Percentiles rank a stretch among this genome's conserved stretches.
Conservation (phyloP, 2,888 invertebrate species). For the Alentia gelatinosa region DNA sequence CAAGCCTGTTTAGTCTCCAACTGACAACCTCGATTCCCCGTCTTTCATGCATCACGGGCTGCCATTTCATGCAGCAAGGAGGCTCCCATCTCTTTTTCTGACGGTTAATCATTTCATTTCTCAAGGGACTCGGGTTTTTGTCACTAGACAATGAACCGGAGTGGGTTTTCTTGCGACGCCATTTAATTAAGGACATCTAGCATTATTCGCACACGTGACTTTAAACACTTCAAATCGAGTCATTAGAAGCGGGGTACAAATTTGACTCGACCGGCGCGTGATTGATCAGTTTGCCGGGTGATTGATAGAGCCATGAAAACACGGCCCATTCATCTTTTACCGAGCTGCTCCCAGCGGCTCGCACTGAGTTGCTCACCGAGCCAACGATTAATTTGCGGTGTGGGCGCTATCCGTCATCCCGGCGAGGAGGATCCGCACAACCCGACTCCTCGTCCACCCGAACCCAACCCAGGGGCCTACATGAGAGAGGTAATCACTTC, state of each 20-base stretch:
- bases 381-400: slow-evolving; percentile 20
- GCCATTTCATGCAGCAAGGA: not conserved
- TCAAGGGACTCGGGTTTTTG: not conserved
- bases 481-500: not conserved
- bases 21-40: not conserved
- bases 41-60: not conserved
- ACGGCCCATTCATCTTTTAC: not conserved
- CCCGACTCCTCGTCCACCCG: not conserved
- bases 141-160: too few relatives aligned
- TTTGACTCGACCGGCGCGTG: slow-evolving; percentile 1
- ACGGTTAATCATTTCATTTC: not conserved
- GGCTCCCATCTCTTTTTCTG: not conserved
- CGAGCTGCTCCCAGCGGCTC: slow-evolving; percentile 5
- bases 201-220: not conserved
- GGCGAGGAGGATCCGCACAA: not conserved
- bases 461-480: not conserved
- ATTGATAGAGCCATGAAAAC: slow-evolving; percentile 41
- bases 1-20: not conserved
- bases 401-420: not conserved
- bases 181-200: not conserved
- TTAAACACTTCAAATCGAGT: slow-evolving; percentile 9
- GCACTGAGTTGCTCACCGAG: slow-evolving; percentile 25
- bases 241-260: slow-evolving; percentile 12
- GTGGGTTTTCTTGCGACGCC: not conserved
- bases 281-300: not conserved